Evolutionary conservation across 2,888 invertebrate genomes (phyloP), one percentile per base, ranked within the genome.

Genomic region (Papilio protenor): DNA sequence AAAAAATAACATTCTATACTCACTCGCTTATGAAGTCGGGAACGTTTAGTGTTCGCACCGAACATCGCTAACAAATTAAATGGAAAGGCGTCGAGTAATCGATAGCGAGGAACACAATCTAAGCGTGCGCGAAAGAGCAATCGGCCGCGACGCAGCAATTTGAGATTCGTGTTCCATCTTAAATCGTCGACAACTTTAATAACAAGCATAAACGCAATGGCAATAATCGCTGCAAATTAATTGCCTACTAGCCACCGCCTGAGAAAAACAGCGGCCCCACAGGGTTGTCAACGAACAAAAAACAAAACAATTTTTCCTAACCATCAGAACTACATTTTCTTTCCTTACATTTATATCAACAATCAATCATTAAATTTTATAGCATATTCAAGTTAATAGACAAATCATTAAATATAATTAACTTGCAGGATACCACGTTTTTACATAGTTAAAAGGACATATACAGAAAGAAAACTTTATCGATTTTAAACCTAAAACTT

Each of bases 151-250:
- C 92, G 88, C 84, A 82, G 88, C 93, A 92, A 93, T 93, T 92
- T 92, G 87, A 92, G 90, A 89, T 85, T 86, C 91, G 87, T 93
- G 93, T 93, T 91, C 87, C 91, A 89, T 91, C 92, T 93, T 91
- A 91, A 93, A 92, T 93, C 93, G 94, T 92, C 92, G 90, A 92
- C 93, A 93, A 91, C 89, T 92, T 92, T 92, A 91, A 93, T 92
- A 93, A 93, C 92, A 92, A 91, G 91, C 91, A 85, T 90, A 87
- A 88, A 90, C 84, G 88, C 89, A 92, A 91, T 89, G 87, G 90
- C 90, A 89, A 91, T 92, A 92, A 93, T 92, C 89, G 91, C 86
- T 86, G 88, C 88, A 90, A 92, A 92, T 93, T 92, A 92, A 92
- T 92, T 92, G 90, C 86, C 87, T 85, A 86, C 86, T 88, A 86